phyloP scores from a whole-genome alignment of 2,888 invertebrate species.

The Caenorhabditis sp. region DNA sequence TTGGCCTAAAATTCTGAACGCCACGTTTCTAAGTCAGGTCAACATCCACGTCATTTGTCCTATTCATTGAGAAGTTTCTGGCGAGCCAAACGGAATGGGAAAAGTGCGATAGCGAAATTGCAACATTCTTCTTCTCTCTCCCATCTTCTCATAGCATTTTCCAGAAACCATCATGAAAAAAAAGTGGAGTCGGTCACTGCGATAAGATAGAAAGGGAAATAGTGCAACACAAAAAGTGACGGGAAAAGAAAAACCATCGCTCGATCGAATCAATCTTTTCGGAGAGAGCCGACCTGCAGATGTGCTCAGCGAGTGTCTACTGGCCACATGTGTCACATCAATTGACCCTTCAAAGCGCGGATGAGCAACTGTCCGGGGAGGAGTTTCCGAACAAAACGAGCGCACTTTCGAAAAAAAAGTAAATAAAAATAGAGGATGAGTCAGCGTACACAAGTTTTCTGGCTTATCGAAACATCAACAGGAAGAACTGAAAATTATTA shows the following conservation, averaged over 20 bases:
- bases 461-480: background rate
- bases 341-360: conserved; percentile 38
- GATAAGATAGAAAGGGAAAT: conserved; percentile 26
- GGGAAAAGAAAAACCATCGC: conserved; percentile 10
- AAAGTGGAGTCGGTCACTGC: background rate
- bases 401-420: background rate
- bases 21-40: conserved; percentile 23
- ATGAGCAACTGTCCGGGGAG: conserved; percentile 28
- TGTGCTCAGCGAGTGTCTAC: conserved; percentile 25
- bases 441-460: conserved; percentile 9
- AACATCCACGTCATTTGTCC: conserved; percentile 6
- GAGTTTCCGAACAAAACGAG: conserved; percentile 17
- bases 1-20: background rate
- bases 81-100: background rate
- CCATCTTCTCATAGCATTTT: conserved; percentile 7
- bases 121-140: conserved; percentile 17
- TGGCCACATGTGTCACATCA: conserved; percentile 47
- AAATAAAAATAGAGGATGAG: conserved; percentile 33
- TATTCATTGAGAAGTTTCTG: conserved; percentile 9
- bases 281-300: conserved; percentile 20
- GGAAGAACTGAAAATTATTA: background rate
- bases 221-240: no score
- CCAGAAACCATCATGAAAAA: conserved; percentile 29
- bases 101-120: conserved; percentile 8
- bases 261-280: conserved; percentile 39